Evolutionary conservation across 1,140 invertebrate genomes (phyloP), one percentile per base, ranked within the genome.

Genomic region (Aphidius ervi): DNA sequence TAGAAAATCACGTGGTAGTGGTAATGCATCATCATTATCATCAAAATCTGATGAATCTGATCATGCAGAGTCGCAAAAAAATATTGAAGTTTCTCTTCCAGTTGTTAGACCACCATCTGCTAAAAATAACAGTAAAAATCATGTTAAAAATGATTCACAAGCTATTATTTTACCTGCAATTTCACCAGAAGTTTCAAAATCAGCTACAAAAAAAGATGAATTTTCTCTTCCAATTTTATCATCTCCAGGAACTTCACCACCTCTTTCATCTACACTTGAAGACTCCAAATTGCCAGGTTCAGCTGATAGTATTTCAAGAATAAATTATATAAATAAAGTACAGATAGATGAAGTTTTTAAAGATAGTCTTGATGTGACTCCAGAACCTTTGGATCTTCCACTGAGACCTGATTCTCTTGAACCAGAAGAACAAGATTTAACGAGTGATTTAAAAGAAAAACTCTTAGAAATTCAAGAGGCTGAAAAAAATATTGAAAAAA

Each of bases 141-240:
- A 47, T 57, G 1, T 69, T 53, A 42, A 72, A 67, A 46, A 63
- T 20, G 64, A 63, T 9, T 56, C 63, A 0, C 67, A 67, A 42
- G 63, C 63, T 59, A 59, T 80, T 3, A 69, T 69, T 1, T 48
- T 80, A 8, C 78, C 78, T 1, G 64, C 70, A 0, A 80, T 80
- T 9, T 76, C 74, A 7, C 70, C 70, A 20, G 76, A 76, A 37
- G 63, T 66, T 0, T 61, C 56, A 0, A 77, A 68, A 60, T 67
- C 65, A 5, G 20, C 58, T 0, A 76, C 72, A 52, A 40, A 59
- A 3, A 64, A 46, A 23, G 72, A 69, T 4, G 62, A 70, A 4
- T 8, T 78, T 1, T 65, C 66, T 4, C 67, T 79, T 6, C 77
- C 77, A 0, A 49, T 66, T 8, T 52, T 79, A 5, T 68, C 72